A percentile compares a stretch with the other conserved stretches of the same genome.
Evolutionary conservation across 2,888 invertebrate species (phyloP).

Genomic region (Polylopha cassiicola): DNA sequence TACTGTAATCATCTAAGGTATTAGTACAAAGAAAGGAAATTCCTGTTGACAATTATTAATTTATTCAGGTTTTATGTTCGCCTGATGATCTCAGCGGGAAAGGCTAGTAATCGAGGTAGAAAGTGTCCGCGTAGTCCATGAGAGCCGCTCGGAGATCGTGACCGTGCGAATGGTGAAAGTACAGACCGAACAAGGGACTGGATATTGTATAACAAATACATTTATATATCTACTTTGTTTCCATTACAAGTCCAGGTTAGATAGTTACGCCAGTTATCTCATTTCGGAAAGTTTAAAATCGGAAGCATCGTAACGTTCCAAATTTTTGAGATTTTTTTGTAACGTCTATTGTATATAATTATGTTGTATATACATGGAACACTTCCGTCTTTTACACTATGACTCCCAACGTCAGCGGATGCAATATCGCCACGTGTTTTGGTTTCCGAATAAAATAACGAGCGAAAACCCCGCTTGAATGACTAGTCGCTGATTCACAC

Average conservation of each 20-base stretch:
- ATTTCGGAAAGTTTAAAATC: background rate
- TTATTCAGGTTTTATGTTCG: constrained; percentile 8
- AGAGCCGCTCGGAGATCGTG: constrained; percentile 40
- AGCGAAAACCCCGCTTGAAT: constrained; percentile 15
- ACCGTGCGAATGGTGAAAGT: constrained; percentile 63
- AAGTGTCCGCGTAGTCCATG: constrained; percentile 42
- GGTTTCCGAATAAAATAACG: constrained; percentile 39
- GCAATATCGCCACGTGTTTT: constrained; percentile 50
- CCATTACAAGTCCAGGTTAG: constrained; percentile 6
- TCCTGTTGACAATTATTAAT: background rate
- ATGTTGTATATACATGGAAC: constrained; percentile 50
- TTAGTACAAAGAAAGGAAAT: background rate
- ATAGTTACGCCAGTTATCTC: background rate
- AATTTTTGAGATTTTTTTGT: constrained; percentile 2
- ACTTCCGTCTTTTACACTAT: constrained; percentile 61
- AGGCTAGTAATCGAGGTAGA: constrained; percentile 46
- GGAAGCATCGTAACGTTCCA: too few species aligned
- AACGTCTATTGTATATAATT: too few species aligned
- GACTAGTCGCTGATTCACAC: constrained; percentile 39
- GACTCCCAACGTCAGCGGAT: constrained; percentile 53
- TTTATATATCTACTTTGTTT: constrained; percentile 15
- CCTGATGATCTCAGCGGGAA: constrained; percentile 29
- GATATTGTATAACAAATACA: constrained; percentile 22
- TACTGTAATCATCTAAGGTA: too few species aligned
- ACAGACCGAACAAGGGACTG: constrained; percentile 37